A percentile compares a stretch with the other conserved stretches of the same genome.
Conservation (phyloP, 2,888 invertebrate species). For the Hydroisotoma schaefferi region DNA sequence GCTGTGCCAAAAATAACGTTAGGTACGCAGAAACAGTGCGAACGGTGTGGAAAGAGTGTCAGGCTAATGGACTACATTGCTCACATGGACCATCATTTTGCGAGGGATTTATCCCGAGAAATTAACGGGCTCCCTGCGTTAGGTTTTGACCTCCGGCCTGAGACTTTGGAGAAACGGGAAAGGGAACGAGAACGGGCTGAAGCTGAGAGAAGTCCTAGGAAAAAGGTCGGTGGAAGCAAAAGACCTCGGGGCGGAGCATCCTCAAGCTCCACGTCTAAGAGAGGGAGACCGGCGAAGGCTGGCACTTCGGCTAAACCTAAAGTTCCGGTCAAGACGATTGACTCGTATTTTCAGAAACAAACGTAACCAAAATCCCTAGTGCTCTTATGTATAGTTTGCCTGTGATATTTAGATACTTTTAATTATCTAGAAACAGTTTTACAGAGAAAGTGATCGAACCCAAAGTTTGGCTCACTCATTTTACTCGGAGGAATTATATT, state of each 20-base stretch:
- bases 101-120: constrained; percentile 68
- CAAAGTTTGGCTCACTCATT: no score
- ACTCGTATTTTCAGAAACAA: constrained; percentile 23
- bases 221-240: neutral
- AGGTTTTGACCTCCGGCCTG: constrained; percentile 2
- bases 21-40: constrained; percentile 56
- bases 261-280: constrained; percentile 15
- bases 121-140: constrained; percentile 55
- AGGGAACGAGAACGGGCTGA: neutral
- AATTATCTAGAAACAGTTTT: no score
- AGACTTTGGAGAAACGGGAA: neutral
- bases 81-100: constrained; percentile 82
- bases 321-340: constrained; percentile 17
- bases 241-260: constrained; percentile 18
- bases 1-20: constrained; percentile 33
- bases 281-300: constrained; percentile 21
- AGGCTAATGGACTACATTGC: constrained; percentile 62
- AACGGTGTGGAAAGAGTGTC: constrained; percentile 66
- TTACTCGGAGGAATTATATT: no score
- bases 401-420: neutral
- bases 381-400: neutral
- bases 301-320: neutral
- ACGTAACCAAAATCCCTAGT: constrained; percentile 4
- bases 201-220: neutral
- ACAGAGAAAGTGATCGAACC: no score